Evolutionary conservation across 2,797 vertebrate genomes (phyloP).

Genomic region (Amblyopsis hoosieri): DNA sequence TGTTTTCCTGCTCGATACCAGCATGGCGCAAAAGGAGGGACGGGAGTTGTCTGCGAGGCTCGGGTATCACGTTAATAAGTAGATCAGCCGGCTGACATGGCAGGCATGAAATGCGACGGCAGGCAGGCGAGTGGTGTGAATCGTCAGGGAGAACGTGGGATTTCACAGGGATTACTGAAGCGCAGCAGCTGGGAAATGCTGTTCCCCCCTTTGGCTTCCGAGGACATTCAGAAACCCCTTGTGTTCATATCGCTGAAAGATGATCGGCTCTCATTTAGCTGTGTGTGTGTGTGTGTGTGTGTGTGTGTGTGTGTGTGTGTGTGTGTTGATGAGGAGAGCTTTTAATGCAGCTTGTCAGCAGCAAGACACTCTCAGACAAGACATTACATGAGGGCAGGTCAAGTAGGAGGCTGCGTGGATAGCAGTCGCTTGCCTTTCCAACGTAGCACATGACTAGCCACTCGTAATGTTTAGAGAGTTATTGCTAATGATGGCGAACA

Average conservation of each 20-base stretch:
- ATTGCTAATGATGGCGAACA: constrained; percentile 41
- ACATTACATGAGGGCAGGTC: constrained; percentile 44
- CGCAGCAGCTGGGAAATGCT: constrained; percentile 73
- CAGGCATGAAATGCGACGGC: constrained; percentile 80
- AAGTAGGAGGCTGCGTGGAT: constrained; percentile 32
- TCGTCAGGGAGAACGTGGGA: constrained; percentile 77
- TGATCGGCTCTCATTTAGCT: constrained; percentile 63
- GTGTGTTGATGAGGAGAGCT: constrained; percentile 17
- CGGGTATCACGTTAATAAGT: constrained; percentile 53
- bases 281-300: constrained; percentile 20
- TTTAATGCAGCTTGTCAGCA: constrained; percentile 56
- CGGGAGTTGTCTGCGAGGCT: constrained; percentile 47
- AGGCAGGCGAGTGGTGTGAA: constrained; percentile 66
- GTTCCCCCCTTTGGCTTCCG: constrained; percentile 54
- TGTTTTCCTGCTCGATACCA: constrained; percentile 48
- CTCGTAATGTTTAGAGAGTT: constrained; percentile 23
- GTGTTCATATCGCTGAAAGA: constrained; percentile 73
- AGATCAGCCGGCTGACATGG: constrained; percentile 66
- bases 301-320: constrained; percentile 16
- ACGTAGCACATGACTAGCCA: constrained; percentile 20
- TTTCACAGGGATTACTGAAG: constrained; percentile 83
- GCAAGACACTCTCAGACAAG: constrained; percentile 47
- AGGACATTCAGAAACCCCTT: constrained; percentile 60
- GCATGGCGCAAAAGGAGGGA: constrained; percentile 28
- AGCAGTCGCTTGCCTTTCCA: constrained; percentile 14